Conservation (phyloP, 2,797 vertebrate genomes). For the Alfaro cultratus region DNA sequence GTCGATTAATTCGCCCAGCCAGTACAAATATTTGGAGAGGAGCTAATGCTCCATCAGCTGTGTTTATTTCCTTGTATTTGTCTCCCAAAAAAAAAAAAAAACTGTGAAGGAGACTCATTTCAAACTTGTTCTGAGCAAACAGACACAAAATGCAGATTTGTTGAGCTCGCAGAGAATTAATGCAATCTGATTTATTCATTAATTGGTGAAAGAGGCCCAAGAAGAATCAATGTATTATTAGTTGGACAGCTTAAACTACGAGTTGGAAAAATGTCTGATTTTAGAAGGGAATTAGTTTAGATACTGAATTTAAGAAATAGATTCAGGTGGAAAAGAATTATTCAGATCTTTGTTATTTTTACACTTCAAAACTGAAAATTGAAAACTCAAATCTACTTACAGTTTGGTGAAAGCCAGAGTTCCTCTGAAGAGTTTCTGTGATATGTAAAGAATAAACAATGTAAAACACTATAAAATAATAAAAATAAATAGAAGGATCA, state of each 20-base stretch:
- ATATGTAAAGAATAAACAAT: neutral
- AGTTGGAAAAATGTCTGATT: neutral
- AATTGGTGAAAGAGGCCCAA: constrained; percentile 10
- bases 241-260: neutral
- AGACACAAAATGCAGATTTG: constrained; percentile 23
- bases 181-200: constrained; percentile 13
- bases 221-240: neutral
- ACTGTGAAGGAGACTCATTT: constrained; percentile 8
- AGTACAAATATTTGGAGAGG: constrained; percentile 52
- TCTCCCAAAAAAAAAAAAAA: constrained; percentile 24
- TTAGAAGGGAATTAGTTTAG: neutral
- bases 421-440: neutral
- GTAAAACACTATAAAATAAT: neutral
- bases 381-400: neutral
- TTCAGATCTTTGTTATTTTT: neutral
- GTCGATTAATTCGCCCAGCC: constrained; percentile 62
- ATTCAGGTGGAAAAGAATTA: neutral
- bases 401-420: neutral
- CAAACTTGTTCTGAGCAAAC: constrained; percentile 29
- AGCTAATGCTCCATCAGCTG: constrained; percentile 43
- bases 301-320: neutral
- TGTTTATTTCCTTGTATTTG: constrained; percentile 50
- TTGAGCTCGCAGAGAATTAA: neutral
- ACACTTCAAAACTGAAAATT: neutral
- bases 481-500: neutral